phyloP scores from a whole-genome alignment of 2,888 invertebrate genomes.

The Trachelus stipa region DNA sequence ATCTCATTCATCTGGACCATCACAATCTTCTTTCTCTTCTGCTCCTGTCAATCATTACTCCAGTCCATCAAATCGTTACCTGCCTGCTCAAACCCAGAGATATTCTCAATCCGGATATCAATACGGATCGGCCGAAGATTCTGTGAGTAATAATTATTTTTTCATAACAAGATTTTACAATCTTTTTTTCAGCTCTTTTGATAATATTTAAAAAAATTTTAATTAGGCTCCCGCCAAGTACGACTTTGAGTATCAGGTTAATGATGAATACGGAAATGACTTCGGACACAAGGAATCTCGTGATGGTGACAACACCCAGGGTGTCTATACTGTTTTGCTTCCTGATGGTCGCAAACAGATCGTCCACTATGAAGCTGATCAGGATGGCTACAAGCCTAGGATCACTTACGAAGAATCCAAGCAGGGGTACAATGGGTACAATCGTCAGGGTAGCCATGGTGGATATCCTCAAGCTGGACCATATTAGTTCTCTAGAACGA shows the following conservation, averaged over 20 bases:
- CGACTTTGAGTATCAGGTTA: slow-evolving; percentile 62
- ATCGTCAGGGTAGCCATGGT: slow-evolving; percentile 39
- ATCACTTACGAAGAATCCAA: slow-evolving; percentile 74
- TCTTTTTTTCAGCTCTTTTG: too few species aligned
- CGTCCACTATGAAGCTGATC: slow-evolving; percentile 78
- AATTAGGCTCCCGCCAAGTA: slow-evolving; percentile 54
- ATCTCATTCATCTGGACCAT: slow-evolving; percentile 11
- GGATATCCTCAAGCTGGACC: slow-evolving; percentile 5
- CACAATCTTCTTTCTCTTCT: slow-evolving; percentile 1
- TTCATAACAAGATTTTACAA: too few species aligned
- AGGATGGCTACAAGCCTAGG: slow-evolving; percentile 76
- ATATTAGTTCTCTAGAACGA: background rate
- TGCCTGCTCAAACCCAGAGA: background rate
- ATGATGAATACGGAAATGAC: slow-evolving; percentile 62
- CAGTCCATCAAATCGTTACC: background rate
- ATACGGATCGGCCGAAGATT: slow-evolving; percentile 15
- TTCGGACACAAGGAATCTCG: slow-evolving; percentile 64
- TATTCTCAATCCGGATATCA: slow-evolving; percentile 15
- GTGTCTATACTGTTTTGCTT: slow-evolving; percentile 63
- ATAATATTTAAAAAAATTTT: background rate
- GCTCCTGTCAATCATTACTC: slow-evolving; percentile 14
- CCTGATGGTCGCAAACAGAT: slow-evolving; percentile 69
- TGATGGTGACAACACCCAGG: slow-evolving; percentile 62
- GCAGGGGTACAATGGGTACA: slow-evolving; percentile 46
- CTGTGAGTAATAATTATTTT: slow-evolving; percentile 11